phyloP scores from a whole-genome alignment of 2,113 vertebrate genomes.

The Suncus etruscus region DNA sequence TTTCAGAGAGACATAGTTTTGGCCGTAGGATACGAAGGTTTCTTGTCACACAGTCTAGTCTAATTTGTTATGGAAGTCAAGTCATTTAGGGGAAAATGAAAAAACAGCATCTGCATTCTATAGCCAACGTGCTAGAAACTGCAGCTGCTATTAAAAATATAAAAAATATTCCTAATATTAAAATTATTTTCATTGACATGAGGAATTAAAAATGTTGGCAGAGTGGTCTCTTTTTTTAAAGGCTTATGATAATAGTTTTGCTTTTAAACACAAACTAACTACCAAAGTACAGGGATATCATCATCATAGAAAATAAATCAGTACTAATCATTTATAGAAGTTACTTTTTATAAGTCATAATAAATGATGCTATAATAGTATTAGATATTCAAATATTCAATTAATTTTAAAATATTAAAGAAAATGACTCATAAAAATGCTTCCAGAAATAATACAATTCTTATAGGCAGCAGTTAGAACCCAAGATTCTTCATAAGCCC shows the following conservation, averaged over 20 bases:
- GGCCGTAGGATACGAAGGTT: neutral
- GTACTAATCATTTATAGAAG: slow-evolving; percentile 40
- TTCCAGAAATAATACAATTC: slow-evolving; percentile 53
- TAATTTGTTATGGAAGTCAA: slow-evolving; percentile 24
- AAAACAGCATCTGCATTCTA: neutral
- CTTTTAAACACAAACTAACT: slow-evolving; percentile 47
- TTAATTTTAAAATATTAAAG: slow-evolving; percentile 52
- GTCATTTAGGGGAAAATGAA: slow-evolving; percentile 39
- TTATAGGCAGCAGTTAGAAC: slow-evolving; percentile 32
- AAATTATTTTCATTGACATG: slow-evolving; percentile 51
- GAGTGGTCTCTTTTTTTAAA: neutral
- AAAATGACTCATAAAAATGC: slow-evolving; percentile 26
- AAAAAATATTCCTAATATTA: slow-evolving; percentile 43
- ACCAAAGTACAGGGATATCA: neutral
- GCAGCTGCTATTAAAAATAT: neutral
- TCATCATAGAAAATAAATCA: neutral
- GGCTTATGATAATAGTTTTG: neutral
- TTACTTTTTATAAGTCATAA: slow-evolving; percentile 49
- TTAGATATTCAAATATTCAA: slow-evolving; percentile 9
- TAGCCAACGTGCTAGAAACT: neutral
- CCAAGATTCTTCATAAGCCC: slow-evolving; percentile 53
- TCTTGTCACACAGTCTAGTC: neutral
- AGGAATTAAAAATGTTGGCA: slow-evolving; percentile 18
- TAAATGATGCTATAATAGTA: slow-evolving; percentile 9
- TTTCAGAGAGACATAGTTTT: too few species aligned